Evolutionary conservation across 2,888 invertebrate genomes (phyloP), one percentile per base, ranked within the genome.

Genomic region (Acrobasis suavella): DNA sequence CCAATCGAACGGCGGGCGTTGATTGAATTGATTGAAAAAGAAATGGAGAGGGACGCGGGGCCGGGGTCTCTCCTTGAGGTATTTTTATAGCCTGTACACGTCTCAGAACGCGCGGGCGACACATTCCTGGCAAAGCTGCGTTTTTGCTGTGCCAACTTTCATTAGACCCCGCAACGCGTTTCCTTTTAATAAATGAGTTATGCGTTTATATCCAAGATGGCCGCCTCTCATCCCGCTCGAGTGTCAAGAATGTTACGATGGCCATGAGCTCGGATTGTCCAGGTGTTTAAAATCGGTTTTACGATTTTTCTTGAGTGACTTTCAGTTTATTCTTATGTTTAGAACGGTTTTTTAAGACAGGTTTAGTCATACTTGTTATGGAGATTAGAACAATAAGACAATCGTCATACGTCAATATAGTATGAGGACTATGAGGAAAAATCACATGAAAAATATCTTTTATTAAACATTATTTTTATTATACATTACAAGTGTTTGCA

Each of bases 11-110:
- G 77, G 81, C 78, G 79, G 77, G 79, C 78, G 84, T 81, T 89
- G 87, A 90, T 90, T 89, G 87, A 89, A 91, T 89, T 87, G 86
- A 89, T 89, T 88, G 87, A 85, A 87, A 89, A 89, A 89, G 86
- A 86, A 87, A 86, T 80, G 80, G 81, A 79, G 81, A 80, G 83
- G 81, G 82, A 82, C 76, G 81, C 73, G 78, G 79, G 73, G 73
- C 72, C 72, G 69, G 74, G 75, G 80, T 75, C 76, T 75, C 79
- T 76, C 82, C 78, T 80, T 81, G 79, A 81, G 90, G 89, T 88
- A 89, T 91, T 91, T 91, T 89, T 91, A 91, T 90, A 85, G 89
- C 83, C 87, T 85, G 89, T 91, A 85, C 88, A 84, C 86, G 88
- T 86, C 82, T 78, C 85, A 84, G 83, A 85, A 85, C 89, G 89